Percentiles rank a stretch among this genome's conserved stretches.
Evolutionary conservation across 1,140 invertebrate species (phyloP).

Genomic region (Solenopsis invicta): DNA sequence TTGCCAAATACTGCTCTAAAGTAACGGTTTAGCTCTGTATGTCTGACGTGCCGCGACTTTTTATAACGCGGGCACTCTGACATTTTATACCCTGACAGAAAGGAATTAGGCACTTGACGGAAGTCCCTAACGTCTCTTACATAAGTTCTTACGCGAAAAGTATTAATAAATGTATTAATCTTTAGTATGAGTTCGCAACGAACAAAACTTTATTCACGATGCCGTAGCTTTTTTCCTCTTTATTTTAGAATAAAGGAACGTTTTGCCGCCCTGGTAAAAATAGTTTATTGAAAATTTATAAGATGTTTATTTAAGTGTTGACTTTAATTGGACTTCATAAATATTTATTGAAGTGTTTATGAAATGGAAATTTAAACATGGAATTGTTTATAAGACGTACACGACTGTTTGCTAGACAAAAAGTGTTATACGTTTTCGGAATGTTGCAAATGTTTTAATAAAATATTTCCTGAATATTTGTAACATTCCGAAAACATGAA

Average conservation of each 20-base stretch:
- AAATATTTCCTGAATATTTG: too few relatives aligned
- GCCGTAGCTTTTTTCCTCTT: not conserved
- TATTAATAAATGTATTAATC: conserved; percentile 13
- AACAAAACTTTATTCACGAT: not conserved
- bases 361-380: too few relatives aligned
- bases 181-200: not conserved
- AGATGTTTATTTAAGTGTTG: too few relatives aligned
- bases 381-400: too few relatives aligned
- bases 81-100: not conserved
- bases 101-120: not conserved
- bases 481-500: too few relatives aligned
- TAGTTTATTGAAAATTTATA: too few relatives aligned
- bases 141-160: not conserved
- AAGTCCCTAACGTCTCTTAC: not conserved
- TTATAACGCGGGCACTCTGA: not conserved
- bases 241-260: conserved; percentile 1
- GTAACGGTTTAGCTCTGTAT: conserved; percentile 33
- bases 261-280: not conserved
- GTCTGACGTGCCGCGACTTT: conserved; percentile 38
- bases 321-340: too few relatives aligned
- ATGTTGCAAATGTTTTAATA: too few relatives aligned
- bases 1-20: conserved; percentile 54
- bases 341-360: too few relatives aligned
- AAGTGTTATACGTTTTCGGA: too few relatives aligned
- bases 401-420: too few relatives aligned